Evolutionary conservation across 2,113 vertebrate genomes (phyloP).

Genomic region (Tenrec ecaudatus): DNA sequence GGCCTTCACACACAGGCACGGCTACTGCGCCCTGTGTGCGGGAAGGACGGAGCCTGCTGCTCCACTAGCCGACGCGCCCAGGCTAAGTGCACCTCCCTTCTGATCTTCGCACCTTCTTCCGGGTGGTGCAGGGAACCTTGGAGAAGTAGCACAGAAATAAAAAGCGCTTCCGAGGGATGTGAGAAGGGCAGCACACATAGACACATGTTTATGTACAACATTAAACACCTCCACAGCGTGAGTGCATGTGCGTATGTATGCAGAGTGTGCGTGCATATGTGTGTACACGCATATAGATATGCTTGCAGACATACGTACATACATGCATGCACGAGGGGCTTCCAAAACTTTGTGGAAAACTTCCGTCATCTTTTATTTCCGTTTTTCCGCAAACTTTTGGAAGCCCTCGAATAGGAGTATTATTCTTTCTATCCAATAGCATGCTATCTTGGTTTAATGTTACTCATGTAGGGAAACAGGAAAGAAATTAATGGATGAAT

Average conservation of each 20-base stretch:
- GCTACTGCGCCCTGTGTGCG: not conserved
- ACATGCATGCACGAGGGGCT: too few relatives aligned
- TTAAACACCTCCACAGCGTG: too few relatives aligned
- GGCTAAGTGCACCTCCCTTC: constrained; percentile 1
- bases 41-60: not conserved
- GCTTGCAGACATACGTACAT: too few relatives aligned
- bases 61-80: not conserved
- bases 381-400: too few relatives aligned
- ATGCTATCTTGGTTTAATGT: constrained; percentile 72
- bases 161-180: not conserved
- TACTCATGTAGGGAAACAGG: constrained; percentile 68
- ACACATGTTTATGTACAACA: too few relatives aligned
- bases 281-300: too few relatives aligned
- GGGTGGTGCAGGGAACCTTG: not conserved
- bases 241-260: too few relatives aligned
- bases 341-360: too few relatives aligned
- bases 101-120: not conserved
- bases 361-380: too few relatives aligned
- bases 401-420: too few relatives aligned
- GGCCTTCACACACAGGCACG: not conserved
- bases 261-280: too few relatives aligned
- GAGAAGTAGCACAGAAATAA: not conserved
- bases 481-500: constrained; percentile 82
- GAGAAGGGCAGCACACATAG: not conserved
- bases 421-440: constrained; percentile 66